Percentiles rank a stretch among this genome's conserved stretches.
Evolutionary conservation across 37 sponge, comb jelly and placozoan species (phyloP).

Genomic region (Geodia barretti): DNA sequence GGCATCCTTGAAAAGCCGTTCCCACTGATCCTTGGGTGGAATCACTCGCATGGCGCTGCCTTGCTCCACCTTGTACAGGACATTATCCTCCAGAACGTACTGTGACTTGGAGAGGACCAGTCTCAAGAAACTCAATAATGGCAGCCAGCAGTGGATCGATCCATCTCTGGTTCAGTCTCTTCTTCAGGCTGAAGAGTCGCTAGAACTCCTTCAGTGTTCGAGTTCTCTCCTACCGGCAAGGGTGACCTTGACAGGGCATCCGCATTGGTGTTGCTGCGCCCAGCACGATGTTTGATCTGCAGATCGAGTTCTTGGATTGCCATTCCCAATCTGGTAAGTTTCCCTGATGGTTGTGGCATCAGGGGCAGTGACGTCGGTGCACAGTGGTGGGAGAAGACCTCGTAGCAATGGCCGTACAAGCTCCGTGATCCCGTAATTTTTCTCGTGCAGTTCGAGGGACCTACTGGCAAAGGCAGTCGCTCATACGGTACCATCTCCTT

Average conservation of each 20-base stretch:
- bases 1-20: conserved; percentile 34
- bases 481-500: conserved; percentile 11
- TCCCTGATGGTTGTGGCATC: conserved; percentile 68
- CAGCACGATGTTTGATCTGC: conserved; percentile 53
- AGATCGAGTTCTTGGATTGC: conserved; percentile 49
- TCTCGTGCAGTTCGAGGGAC: conserved; percentile 51
- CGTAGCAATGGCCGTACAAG: conserved; percentile 65
- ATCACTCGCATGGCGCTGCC: conserved; percentile 40
- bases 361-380: conserved; percentile 51
- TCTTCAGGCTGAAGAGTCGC: not conserved
- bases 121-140: conserved; percentile 17
- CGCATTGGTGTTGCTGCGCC: conserved; percentile 46
- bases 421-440: conserved; percentile 61
- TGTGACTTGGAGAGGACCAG: conserved; percentile 37
- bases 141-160: conserved; percentile 7
- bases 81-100: conserved; percentile 27
- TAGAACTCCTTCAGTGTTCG: conserved; percentile 5
- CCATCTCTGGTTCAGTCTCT: not conserved
- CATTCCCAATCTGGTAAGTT: conserved; percentile 69
- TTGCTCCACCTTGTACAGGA: conserved; percentile 50
- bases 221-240: not conserved
- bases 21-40: conserved; percentile 19
- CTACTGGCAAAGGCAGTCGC: conserved; percentile 67
- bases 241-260: conserved; percentile 48
- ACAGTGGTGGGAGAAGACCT: conserved; percentile 57